phyloP scores from a whole-genome alignment of 1,140 invertebrate species.

The Dendrolimus punctatus region DNA sequence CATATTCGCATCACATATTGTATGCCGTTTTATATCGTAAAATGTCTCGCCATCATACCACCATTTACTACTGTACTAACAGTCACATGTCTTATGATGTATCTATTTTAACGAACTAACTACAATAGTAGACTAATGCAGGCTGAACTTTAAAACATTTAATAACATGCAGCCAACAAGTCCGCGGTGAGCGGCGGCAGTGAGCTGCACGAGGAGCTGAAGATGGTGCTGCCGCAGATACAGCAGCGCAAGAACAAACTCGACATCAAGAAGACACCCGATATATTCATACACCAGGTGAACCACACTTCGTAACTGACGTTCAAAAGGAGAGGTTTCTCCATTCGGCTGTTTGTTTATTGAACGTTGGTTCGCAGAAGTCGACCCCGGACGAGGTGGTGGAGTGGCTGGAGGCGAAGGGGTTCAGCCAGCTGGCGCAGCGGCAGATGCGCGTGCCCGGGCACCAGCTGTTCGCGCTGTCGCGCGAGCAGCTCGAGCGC shows the following conservation, averaged over 20 bases:
- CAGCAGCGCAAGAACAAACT: constrained; percentile 73
- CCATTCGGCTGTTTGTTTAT: too few species aligned
- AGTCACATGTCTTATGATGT: too few species aligned
- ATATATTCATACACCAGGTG: constrained; percentile 80
- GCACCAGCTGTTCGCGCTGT: constrained; percentile 79
- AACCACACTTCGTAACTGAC: background rate
- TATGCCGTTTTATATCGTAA: too few species aligned
- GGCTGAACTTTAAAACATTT: background rate
- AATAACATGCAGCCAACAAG: constrained; percentile 32
- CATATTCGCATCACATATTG: too few species aligned
- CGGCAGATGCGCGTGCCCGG: constrained; percentile 78
- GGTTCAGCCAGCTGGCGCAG: constrained; percentile 78
- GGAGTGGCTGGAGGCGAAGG: constrained; percentile 83
- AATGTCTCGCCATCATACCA: too few species aligned
- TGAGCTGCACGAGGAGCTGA: constrained; percentile 81
- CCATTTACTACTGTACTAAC: too few species aligned
- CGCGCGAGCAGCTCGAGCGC: constrained; percentile 76
- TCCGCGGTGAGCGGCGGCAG: constrained; percentile 44
- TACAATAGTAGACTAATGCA: background rate
- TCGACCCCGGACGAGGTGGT: constrained; percentile 77
- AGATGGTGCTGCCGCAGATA: constrained; percentile 75
- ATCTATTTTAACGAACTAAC: too few species aligned
- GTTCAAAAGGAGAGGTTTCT: too few species aligned
- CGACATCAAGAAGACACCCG: constrained; percentile 79
- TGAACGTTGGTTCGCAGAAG: constrained; percentile 26